Conservation (phyloP, 64 coral and sea anemone species). For the Porites australiensis region DNA sequence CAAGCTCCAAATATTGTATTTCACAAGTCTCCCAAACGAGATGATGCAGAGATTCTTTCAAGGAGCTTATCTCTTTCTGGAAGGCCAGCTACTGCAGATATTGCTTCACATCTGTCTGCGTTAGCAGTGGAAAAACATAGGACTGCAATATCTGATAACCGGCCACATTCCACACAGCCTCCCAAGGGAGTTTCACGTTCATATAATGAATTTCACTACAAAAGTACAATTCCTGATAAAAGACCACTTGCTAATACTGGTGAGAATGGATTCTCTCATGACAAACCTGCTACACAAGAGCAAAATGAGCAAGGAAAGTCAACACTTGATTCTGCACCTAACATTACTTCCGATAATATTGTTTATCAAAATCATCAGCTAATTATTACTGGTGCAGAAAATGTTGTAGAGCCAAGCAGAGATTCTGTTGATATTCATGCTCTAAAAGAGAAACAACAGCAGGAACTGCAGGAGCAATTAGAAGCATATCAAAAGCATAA, state of each 20-base stretch:
- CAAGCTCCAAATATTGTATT: not conserved
- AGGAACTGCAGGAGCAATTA: constrained; percentile 71
- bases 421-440: constrained; percentile 46
- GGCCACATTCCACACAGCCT: not conserved
- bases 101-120: constrained; percentile 44
- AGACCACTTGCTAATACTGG: not conserved
- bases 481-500: constrained; percentile 79
- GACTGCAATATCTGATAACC: not conserved
- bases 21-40: constrained; percentile 46
- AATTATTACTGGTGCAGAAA: not conserved
- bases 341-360: not conserved
- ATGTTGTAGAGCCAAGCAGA: not conserved
- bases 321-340: not conserved
- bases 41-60: constrained; percentile 81
- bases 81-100: constrained; percentile 78
- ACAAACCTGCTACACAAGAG: not conserved
- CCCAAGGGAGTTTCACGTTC: constrained; percentile 73
- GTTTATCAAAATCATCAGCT: not conserved
- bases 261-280: not conserved
- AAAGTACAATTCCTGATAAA: not conserved
- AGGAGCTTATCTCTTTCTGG: constrained; percentile 77
- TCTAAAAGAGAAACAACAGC: constrained; percentile 78
- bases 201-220: constrained; percentile 82
- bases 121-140: constrained; percentile 26
- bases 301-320: not conserved